Conservation (phyloP, 2,797 vertebrate species). For the Manis crassicaudata region DNA sequence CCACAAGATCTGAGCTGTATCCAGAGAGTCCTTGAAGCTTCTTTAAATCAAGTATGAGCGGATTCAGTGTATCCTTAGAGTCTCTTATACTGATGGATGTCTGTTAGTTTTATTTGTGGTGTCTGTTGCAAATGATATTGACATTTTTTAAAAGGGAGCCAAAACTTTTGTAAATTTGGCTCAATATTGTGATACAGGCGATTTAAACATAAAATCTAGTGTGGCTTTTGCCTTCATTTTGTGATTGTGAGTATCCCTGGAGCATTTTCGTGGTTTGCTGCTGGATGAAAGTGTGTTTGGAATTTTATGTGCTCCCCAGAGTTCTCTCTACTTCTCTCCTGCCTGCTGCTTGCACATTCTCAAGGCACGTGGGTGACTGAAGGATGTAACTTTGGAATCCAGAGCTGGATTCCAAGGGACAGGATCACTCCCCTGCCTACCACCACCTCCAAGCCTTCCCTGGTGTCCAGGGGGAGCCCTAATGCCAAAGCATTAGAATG, state of each 20-base stretch:
- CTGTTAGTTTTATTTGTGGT: neutral
- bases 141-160: neutral
- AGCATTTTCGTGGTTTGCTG: neutral
- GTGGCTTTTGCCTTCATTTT: neutral
- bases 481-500: neutral
- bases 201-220: neutral
- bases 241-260: neutral
- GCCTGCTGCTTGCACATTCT: neutral
- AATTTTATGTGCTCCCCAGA: neutral
- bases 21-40: neutral
- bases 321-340: neutral
- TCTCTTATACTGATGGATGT: neutral
- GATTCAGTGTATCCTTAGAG: neutral
- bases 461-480: neutral
- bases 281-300: neutral
- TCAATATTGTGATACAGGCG: neutral
- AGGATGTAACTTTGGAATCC: neutral
- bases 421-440: neutral
- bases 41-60: neutral
- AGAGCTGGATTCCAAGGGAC: neutral
- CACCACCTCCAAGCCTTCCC: neutral
- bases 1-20: neutral
- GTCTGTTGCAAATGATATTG: neutral
- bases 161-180: neutral
- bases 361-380: neutral